A percentile compares a stretch with the other conserved stretches of the same genome.
Conservation (phyloP, 2,113 vertebrate species). For the Noturus placidus region DNA sequence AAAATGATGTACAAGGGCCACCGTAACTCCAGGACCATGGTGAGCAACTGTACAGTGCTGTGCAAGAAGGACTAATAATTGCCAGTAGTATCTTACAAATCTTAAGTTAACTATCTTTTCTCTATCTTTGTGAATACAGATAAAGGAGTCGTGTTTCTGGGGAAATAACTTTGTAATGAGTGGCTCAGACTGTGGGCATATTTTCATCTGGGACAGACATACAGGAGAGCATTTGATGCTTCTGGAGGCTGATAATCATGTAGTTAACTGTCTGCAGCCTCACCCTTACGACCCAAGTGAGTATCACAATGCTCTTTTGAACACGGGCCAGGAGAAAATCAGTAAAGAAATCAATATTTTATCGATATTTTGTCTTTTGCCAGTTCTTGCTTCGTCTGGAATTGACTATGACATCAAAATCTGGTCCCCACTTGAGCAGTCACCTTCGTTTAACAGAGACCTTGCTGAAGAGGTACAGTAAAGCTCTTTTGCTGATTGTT, state of each 20-base stretch:
- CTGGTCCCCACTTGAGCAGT: conserved; percentile 92
- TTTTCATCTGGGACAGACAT: conserved; percentile 98
- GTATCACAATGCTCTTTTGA: conserved; percentile 41
- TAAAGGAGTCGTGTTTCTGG: conserved; percentile 98
- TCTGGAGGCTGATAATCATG: conserved; percentile 96
- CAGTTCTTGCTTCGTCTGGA: conserved; percentile 96
- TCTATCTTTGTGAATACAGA: conserved; percentile 68
- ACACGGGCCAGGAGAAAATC: neutral
- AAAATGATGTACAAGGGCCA: conserved; percentile 99
- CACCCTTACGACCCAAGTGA: conserved; percentile 97
- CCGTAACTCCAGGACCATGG: conserved; percentile 98
- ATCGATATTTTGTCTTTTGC: conserved; percentile 50
- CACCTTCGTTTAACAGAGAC: conserved; percentile 90
- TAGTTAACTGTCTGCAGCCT: conserved; percentile 97
- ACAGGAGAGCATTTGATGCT: conserved; percentile 95
- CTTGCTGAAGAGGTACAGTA: conserved; percentile 90
- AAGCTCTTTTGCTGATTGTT: neutral
- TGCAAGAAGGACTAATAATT: neutral
- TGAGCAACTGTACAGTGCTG: conserved; percentile 57
- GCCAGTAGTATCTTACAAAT: neutral
- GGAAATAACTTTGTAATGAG: conserved; percentile 98
- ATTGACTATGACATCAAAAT: conserved; percentile 99
- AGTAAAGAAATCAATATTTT: neutral
- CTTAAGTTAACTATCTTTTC: neutral
- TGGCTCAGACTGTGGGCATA: conserved; percentile 96